phyloP scores from a whole-genome alignment of 2,797 vertebrate species.

The Lacerta viridis region DNA sequence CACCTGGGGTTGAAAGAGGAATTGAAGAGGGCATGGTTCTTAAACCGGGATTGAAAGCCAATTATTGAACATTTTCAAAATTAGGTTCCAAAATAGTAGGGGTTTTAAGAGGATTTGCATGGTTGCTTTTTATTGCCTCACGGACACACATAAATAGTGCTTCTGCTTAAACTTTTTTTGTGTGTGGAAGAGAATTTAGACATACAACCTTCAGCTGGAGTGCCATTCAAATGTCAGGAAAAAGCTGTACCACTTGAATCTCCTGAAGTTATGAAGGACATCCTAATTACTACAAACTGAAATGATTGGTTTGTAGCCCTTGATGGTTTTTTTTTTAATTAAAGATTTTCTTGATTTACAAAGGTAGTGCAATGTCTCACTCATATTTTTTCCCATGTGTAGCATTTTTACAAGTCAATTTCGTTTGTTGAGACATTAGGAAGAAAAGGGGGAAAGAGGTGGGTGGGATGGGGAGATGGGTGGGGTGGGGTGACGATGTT shows the following conservation, averaged over 20 bases:
- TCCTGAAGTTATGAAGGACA: neutral
- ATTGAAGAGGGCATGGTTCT: neutral
- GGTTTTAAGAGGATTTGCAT: neutral
- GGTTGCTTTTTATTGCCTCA: conserved; percentile 5
- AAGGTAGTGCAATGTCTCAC: too few species aligned
- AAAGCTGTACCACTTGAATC: neutral
- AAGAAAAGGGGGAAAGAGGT: too few species aligned
- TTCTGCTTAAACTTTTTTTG: neutral
- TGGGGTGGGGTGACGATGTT: too few species aligned
- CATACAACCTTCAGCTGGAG: neutral
- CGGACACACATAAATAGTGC: neutral
- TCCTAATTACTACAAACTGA: neutral
- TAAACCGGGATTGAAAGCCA: neutral
- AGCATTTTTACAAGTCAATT: too few species aligned
- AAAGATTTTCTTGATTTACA: too few species aligned
- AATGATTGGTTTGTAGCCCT: neutral
- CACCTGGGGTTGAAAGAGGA: neutral
- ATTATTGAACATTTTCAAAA: neutral
- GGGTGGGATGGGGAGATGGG: too few species aligned
- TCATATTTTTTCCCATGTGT: too few species aligned
- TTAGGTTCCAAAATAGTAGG: neutral
- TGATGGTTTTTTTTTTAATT: too few species aligned
- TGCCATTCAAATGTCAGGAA: neutral
- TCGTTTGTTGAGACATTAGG: too few species aligned
- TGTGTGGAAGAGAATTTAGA: neutral